Evolutionary conservation across 2,888 invertebrate species (phyloP).

Genomic region (Epistrophe grossulariae): DNA sequence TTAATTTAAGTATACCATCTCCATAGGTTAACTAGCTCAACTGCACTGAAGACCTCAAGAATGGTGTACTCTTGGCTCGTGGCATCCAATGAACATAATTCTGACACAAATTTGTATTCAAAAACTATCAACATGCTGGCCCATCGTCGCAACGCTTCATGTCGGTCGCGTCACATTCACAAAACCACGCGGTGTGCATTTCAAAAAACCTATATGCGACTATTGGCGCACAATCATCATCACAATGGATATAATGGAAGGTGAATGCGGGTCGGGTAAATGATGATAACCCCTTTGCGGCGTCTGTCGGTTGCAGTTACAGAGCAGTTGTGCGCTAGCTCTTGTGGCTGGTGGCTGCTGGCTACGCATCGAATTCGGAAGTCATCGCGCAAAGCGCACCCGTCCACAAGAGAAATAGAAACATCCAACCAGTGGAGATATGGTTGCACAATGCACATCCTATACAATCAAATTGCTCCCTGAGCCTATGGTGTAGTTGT

Average conservation of each 20-base stretch:
- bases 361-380: conserved; percentile 75
- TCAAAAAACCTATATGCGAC: conserved; percentile 35
- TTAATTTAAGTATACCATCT: conserved; percentile 49
- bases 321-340: conserved; percentile 7
- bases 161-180: conserved; percentile 3
- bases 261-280: conserved; percentile 75
- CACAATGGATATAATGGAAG: conserved; percentile 50
- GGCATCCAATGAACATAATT: conserved; percentile 49
- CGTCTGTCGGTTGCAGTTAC: conserved; percentile 32
- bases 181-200: conserved; percentile 58
- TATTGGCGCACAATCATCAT: conserved; percentile 59
- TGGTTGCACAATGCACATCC: conserved; percentile 48
- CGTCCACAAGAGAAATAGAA: conserved; percentile 32
- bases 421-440: conserved; percentile 12
- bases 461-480: conserved; percentile 50
- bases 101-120: conserved; percentile 66
- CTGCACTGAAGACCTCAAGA: conserved; percentile 13
- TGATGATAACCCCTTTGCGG: conserved; percentile 71
- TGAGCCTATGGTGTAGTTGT: not conserved
- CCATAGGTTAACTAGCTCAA: conserved; percentile 63
- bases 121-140: conserved; percentile 71
- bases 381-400: conserved; percentile 58
- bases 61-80: conserved; percentile 61
- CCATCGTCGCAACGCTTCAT: not conserved
- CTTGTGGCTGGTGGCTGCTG: conserved; percentile 59